Conservation (phyloP, 2,113 vertebrate species). For the Ochotona curzoniae region DNA sequence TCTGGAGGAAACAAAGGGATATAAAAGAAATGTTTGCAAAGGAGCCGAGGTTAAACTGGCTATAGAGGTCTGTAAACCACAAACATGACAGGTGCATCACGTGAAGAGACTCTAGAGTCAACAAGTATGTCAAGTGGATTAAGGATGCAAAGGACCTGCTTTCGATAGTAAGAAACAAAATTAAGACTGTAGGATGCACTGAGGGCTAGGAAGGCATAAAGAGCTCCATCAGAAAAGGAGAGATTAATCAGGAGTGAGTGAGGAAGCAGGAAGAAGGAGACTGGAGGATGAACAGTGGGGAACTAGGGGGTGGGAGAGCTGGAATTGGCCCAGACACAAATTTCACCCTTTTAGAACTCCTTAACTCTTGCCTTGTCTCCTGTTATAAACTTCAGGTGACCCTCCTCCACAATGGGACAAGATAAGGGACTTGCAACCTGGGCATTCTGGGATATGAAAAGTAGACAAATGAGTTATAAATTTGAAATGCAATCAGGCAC, state of each 20-base stretch:
- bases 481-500: neutral
- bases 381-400: conserved; percentile 4
- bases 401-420: neutral
- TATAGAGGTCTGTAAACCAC: conserved; percentile 32
- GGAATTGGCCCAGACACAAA: conserved; percentile 1
- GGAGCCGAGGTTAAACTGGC: neutral
- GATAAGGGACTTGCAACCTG: neutral
- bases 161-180: conserved; percentile 54
- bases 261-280: neutral
- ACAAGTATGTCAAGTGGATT: conserved; percentile 41
- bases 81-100: conserved; percentile 44
- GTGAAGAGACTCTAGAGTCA: conserved; percentile 54
- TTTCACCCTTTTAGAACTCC: neutral
- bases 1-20: neutral
- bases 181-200: conserved; percentile 4
- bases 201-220: neutral
- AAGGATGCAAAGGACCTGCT: conserved; percentile 39
- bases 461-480: conserved; percentile 27
- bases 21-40: conserved; percentile 50
- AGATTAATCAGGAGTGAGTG: conserved; percentile 22
- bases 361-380: conserved; percentile 15
- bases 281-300: neutral
- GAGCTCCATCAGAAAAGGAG: neutral
- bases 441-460: conserved; percentile 16
- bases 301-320: neutral